Evolutionary conservation across 92 coral and sea anemone genomes (phyloP).

Genomic region (Pocillopora grandis): DNA sequence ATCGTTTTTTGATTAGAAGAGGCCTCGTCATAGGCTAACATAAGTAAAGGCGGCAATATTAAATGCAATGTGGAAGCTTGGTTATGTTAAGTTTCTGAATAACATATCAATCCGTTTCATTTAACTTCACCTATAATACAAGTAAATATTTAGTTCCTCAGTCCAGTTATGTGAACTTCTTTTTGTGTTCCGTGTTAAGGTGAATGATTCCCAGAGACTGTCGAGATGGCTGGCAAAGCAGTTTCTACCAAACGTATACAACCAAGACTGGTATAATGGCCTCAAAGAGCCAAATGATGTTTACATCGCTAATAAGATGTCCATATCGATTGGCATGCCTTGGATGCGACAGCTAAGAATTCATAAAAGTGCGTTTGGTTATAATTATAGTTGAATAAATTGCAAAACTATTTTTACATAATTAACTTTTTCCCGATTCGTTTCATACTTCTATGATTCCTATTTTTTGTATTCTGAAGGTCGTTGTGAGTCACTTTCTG

Average conservation of each 20-base stretch:
- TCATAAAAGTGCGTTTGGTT: slow-evolving; percentile 10
- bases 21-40: too few species aligned
- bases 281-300: slow-evolving; percentile 2
- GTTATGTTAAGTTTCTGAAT: too few species aligned
- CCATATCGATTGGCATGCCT: slow-evolving; percentile 42
- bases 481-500: background rate
- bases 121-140: too few species aligned
- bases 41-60: too few species aligned
- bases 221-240: slow-evolving; percentile 17
- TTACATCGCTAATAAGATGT: slow-evolving; percentile 29
- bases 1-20: too few species aligned
- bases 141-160: too few species aligned
- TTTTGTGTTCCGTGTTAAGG: background rate
- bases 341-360: slow-evolving; percentile 37
- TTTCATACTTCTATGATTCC: background rate
- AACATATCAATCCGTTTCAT: too few species aligned
- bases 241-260: slow-evolving; percentile 33
- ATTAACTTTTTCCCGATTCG: background rate
- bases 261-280: slow-evolving; percentile 38
- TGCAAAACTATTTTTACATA: too few species aligned
- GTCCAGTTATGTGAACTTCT: too few species aligned
- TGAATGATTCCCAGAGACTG: background rate
- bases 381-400: too few species aligned
- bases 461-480: background rate
- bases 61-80: too few species aligned